Evolutionary conservation across 1,140 invertebrate species (phyloP).

Genomic region (Conus betulinus): DNA sequence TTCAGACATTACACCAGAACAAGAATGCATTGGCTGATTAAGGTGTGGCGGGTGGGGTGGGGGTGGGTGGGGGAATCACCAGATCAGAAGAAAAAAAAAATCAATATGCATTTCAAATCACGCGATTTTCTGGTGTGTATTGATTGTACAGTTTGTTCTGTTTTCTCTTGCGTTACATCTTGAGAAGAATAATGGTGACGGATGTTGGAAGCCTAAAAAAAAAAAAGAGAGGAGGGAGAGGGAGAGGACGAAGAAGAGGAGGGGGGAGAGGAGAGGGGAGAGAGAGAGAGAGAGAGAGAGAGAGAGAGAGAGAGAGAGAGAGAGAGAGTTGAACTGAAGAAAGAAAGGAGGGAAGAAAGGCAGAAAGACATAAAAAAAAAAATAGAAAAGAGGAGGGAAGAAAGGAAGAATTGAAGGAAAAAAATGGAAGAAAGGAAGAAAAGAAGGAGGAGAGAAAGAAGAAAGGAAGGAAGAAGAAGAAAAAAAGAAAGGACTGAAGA

Average conservation of each 20-base stretch:
- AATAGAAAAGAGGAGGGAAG: neutral
- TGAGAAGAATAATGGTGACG: too few relatives aligned
- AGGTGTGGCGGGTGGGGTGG: too few relatives aligned
- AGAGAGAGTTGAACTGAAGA: neutral
- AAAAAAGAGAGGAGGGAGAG: neutral
- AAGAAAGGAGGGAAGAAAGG: neutral
- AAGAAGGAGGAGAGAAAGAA: constrained; percentile 13
- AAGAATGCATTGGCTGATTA: too few relatives aligned
- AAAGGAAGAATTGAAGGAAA: neutral
- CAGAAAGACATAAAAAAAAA: neutral
- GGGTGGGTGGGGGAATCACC: too few relatives aligned
- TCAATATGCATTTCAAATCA: too few relatives aligned
- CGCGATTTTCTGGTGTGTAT: too few relatives aligned
- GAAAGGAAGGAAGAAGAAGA: neutral
- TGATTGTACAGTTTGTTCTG: too few relatives aligned
- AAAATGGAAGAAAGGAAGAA: neutral
- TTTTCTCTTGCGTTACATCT: too few relatives aligned
- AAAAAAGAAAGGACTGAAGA: neutral
- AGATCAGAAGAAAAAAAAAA: too few relatives aligned
- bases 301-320: neutral
- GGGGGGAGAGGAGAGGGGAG: neutral
- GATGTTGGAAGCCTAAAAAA: too few relatives aligned
- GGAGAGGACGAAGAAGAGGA: neutral
- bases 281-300: constrained; percentile 14
- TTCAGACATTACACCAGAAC: too few relatives aligned